Evolutionary conservation across 2,888 invertebrate species (phyloP).

Genomic region (Aporophyla nigra): DNA sequence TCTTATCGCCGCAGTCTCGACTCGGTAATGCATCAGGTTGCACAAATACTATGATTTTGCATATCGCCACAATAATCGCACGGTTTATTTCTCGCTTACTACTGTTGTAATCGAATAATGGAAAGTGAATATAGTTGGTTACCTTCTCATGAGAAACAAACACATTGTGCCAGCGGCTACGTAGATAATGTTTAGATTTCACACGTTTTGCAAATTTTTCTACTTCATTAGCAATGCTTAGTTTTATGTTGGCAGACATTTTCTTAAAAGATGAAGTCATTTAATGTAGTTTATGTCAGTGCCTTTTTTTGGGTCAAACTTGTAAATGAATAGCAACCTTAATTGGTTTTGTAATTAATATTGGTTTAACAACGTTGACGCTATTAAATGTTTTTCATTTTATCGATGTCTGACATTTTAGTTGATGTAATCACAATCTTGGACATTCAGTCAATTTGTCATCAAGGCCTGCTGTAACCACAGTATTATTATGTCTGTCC

Average conservation of each 20-base stretch:
- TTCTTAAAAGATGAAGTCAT: background rate
- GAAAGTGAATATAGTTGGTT: constrained; percentile 68
- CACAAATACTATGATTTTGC: constrained; percentile 61
- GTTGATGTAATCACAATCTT: constrained; percentile 17
- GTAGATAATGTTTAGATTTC: constrained; percentile 60
- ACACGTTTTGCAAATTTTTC: constrained; percentile 55
- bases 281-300: background rate
- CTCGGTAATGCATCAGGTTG: constrained; percentile 39
- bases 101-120: constrained; percentile 68
- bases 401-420: background rate
- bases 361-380: constrained; percentile 1
- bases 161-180: constrained; percentile 58
- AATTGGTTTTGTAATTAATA: constrained; percentile 32
- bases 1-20: constrained; percentile 45
- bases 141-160: constrained; percentile 72
- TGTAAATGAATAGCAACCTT: constrained; percentile 23
- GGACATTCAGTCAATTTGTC: background rate
- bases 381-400: constrained; percentile 14
- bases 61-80: constrained; percentile 63
- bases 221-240: constrained; percentile 45
- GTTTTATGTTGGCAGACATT: constrained; percentile 12
- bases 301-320: constrained; percentile 7
- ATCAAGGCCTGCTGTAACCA: background rate
- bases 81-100: constrained; percentile 59
- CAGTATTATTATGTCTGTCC: constrained; percentile 5